Evolutionary conservation across 2,113 vertebrate genomes (phyloP).

Genomic region (Parus major): DNA sequence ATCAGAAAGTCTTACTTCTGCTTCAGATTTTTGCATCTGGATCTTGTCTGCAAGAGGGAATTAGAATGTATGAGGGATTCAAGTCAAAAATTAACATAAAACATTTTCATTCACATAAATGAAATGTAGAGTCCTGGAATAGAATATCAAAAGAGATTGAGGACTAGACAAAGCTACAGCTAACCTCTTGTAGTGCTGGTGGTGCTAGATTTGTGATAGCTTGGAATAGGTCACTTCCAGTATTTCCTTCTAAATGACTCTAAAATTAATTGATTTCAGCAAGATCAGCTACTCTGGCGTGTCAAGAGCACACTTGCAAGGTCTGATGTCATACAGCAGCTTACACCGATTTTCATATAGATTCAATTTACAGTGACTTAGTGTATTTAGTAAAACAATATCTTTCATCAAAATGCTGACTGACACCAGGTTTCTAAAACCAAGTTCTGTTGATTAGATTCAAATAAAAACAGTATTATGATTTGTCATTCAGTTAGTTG

Average conservation of each 20-base stretch:
- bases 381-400: neutral
- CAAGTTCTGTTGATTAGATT: neutral
- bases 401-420: neutral
- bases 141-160: neutral
- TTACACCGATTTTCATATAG: neutral
- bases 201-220: neutral
- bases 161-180: neutral
- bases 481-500: neutral
- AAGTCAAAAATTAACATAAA: neutral
- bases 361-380: neutral
- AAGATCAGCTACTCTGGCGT: neutral
- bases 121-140: neutral
- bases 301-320: neutral
- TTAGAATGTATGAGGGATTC: neutral
- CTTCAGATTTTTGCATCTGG: neutral
- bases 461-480: neutral
- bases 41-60: neutral
- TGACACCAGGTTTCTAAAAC: neutral
- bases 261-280: neutral
- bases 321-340: neutral
- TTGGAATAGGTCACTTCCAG: neutral
- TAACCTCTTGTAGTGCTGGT: neutral
- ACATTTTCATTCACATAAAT: neutral
- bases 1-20: neutral
- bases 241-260: neutral